Conservation (phyloP, 1,140 invertebrate genomes). For the Physella acuta region DNA sequence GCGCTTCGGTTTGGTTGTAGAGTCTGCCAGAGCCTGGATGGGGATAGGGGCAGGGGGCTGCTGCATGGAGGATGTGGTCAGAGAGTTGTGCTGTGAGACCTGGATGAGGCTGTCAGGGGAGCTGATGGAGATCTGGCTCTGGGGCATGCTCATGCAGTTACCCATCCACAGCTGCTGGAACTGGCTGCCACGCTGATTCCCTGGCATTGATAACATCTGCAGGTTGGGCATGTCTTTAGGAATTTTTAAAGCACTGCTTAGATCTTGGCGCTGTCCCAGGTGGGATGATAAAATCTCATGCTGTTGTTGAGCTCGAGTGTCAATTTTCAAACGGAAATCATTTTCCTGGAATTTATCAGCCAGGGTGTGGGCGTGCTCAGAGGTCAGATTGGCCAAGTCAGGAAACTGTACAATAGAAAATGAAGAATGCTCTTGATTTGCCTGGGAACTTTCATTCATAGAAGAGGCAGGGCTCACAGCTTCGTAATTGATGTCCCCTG, state of each 20-base stretch:
- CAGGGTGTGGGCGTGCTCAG: conserved; percentile 22
- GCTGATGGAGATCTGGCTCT: background rate
- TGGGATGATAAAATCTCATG: background rate
- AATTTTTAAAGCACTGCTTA: background rate
- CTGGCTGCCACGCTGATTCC: conserved; percentile 7
- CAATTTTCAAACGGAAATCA: conserved; percentile 17
- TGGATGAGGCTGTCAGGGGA: background rate
- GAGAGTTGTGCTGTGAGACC: conserved; percentile 28
- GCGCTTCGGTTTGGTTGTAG: conserved; percentile 54
- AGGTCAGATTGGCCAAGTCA: conserved; percentile 14
- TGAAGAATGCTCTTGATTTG: conserved; percentile 3
- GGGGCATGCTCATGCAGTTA: background rate
- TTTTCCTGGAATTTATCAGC: conserved; percentile 24
- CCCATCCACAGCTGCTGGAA: background rate
- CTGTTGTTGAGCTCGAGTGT: conserved; percentile 3
- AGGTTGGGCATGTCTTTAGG: conserved; percentile 15
- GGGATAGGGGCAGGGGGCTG: conserved; percentile 38
- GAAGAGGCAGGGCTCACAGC: conserved; percentile 49
- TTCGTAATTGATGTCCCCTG: conserved; percentile 46
- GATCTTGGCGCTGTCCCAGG: background rate
- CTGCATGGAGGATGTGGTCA: conserved; percentile 34
- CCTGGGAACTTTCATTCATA: conserved; percentile 24
- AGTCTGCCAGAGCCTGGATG: conserved; percentile 53
- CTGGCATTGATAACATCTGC: conserved; percentile 19
- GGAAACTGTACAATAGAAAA: conserved; percentile 23